These are phyloP conservation scores for Eilema griseolum DNA, from an alignment of 2,888 invertebrate genomes.

Conservation along the genomic window DNA sequence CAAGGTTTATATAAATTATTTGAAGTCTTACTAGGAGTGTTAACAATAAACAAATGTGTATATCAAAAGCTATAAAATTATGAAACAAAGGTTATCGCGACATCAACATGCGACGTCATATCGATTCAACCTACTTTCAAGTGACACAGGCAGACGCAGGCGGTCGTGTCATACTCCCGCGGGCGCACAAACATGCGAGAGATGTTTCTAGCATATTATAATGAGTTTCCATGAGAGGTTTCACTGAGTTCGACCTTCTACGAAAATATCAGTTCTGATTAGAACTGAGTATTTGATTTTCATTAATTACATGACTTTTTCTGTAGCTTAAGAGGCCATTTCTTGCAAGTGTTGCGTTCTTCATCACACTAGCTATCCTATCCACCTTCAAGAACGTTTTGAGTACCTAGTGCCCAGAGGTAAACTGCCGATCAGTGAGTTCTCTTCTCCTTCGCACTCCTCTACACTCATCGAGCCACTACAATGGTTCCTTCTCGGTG, in stretches of 20 bases:
- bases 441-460: too few species aligned
- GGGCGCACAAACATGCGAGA: conserved; percentile 31
- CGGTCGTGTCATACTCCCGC: conserved; percentile 20
- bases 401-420: too few species aligned
- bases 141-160: conserved; percentile 31
- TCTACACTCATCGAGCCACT: too few species aligned
- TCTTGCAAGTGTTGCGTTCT: too few species aligned
- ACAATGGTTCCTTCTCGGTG: too few species aligned
- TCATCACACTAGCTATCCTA: too few species aligned
- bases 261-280: not conserved
- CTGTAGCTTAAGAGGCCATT: not conserved
- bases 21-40: not conserved
- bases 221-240: not conserved
- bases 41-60: not conserved
- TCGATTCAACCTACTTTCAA: conserved; percentile 40
- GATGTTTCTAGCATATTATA: conserved; percentile 17
- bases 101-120: conserved; percentile 12
- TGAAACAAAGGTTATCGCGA: not conserved
- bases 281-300: not conserved
- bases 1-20: too few species aligned
- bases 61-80: not conserved
- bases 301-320: not conserved
- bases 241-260: not conserved
- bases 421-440: too few species aligned
- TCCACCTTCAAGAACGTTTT: too few species aligned